These are phyloP conservation scores for Sycobia sp. DNA, from an alignment of 1,140 invertebrate genomes.

Conservation along the genomic window DNA sequence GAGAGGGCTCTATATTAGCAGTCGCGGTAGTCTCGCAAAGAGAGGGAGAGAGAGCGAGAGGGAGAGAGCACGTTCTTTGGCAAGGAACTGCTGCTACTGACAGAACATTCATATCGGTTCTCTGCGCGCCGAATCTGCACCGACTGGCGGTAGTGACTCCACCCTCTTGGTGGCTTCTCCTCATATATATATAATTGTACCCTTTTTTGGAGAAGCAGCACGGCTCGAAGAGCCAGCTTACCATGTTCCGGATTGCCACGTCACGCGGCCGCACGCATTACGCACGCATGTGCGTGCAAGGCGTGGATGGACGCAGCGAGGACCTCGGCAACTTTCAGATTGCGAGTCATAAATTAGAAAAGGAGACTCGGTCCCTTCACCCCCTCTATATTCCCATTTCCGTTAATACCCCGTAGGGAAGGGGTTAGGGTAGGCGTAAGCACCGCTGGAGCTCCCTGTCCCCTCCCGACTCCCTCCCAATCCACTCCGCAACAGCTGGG, in stretches of 20 bases:
- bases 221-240: background rate
- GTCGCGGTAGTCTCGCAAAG: constrained; percentile 32
- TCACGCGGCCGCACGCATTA: background rate
- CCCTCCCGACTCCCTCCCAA: too few species aligned
- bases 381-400: constrained; percentile 14
- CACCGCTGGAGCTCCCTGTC: too few species aligned
- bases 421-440: too few species aligned
- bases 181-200: too few species aligned
- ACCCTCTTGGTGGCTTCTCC: too few species aligned
- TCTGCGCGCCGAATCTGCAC: constrained; percentile 24
- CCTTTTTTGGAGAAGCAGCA: too few species aligned
- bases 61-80: constrained; percentile 54
- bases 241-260: background rate
- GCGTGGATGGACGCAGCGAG: background rate
- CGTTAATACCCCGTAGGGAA: constrained; percentile 11
- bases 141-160: constrained; percentile 35
- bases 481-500: too few species aligned
- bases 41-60: too few species aligned
- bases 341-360: constrained; percentile 47
- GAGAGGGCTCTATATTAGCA: constrained; percentile 45
- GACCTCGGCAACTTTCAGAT: constrained; percentile 42
- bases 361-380: background rate
- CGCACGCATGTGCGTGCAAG: too few species aligned
- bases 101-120: constrained; percentile 58
- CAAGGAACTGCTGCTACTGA: constrained; percentile 57